Percentiles rank a stretch among this genome's conserved stretches.
Evolutionary conservation across 2,113 vertebrate genomes (phyloP).

Genomic region (Guaruba guarouba): DNA sequence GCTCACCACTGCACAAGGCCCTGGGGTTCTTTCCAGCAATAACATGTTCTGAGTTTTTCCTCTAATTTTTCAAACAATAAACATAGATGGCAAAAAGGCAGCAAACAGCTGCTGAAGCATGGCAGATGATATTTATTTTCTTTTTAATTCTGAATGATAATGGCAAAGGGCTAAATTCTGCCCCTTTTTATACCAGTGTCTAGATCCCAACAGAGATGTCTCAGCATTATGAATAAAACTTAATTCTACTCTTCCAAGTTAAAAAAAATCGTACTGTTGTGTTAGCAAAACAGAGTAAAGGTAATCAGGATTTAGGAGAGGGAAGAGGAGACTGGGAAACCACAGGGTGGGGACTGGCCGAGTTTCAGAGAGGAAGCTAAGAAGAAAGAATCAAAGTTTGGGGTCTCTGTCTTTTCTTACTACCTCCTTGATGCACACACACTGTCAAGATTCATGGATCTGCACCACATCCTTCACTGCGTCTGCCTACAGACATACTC

Average conservation of each 20-base stretch:
- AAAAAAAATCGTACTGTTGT: background rate
- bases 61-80: conserved; percentile 8
- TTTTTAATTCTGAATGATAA: background rate
- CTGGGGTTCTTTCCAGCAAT: background rate
- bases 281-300: background rate
- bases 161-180: background rate
- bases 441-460: background rate
- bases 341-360: background rate
- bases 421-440: background rate
- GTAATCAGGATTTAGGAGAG: background rate
- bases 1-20: background rate
- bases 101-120: background rate
- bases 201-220: background rate
- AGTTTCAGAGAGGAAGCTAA: background rate
- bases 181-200: background rate
- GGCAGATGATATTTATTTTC: background rate
- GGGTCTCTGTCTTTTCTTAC: background rate
- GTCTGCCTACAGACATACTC: background rate
- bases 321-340: background rate
- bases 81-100: background rate
- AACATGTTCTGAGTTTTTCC: background rate
- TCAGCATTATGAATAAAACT: background rate
- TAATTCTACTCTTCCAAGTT: background rate
- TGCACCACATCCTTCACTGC: background rate
- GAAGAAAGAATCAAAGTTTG: background rate